These are phyloP conservation scores for Bradysia coprophila DNA, from an alignment of 1,140 invertebrate species.

Conservation along the genomic window DNA sequence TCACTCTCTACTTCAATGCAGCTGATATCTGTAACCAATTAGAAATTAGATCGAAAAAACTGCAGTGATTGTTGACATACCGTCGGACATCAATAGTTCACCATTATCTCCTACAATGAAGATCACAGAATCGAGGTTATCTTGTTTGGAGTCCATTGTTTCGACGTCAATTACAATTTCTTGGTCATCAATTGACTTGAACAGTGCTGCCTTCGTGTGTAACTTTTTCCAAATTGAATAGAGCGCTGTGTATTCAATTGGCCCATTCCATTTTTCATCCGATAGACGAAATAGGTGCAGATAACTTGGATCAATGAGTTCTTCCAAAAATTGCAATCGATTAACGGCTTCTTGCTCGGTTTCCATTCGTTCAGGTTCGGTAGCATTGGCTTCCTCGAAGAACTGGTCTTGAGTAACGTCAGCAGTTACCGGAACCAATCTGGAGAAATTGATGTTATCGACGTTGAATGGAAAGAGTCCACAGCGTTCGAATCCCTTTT, in stretches of 20 bases:
- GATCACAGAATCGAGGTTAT: too few species aligned
- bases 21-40: too few species aligned
- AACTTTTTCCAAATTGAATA: not conserved
- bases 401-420: not conserved
- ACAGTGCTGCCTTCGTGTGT: too few species aligned
- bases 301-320: not conserved
- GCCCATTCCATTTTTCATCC: slow-evolving; percentile 3
- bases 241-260: slow-evolving; percentile 1
- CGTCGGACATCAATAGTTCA: too few species aligned
- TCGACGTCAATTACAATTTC: too few species aligned
- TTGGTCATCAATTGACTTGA: too few species aligned
- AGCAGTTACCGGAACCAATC: not conserved
- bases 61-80: too few species aligned
- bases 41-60: too few species aligned
- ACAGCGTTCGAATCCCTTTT: not conserved
- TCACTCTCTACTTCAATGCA: too few species aligned
- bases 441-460: not conserved
- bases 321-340: not conserved
- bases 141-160: too few species aligned
- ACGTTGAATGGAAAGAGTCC: not conserved
- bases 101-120: too few species aligned
- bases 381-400: not conserved
- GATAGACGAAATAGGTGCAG: not conserved
- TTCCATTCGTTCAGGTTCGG: not conserved
- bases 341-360: not conserved